phyloP scores from a whole-genome alignment of 2,797 vertebrate species.

The Poecile montanus region DNA sequence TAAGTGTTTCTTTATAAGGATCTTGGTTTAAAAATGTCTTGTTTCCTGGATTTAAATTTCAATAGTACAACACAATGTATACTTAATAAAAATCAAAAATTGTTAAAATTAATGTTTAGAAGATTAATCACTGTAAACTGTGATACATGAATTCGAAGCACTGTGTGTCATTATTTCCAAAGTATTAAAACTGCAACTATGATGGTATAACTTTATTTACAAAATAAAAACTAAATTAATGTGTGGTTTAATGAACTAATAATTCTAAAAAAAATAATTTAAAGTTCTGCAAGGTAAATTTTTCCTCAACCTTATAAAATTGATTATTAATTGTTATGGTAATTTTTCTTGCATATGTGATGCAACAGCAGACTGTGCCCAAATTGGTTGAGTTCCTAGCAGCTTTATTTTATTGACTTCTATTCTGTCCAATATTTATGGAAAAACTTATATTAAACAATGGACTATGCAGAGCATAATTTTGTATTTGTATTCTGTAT shows the following conservation, averaged over 20 bases:
- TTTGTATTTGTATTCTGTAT: background rate
- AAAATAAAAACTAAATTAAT: background rate
- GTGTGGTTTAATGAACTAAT: background rate
- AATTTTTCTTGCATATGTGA: background rate
- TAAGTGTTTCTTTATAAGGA: background rate
- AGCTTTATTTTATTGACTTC: background rate
- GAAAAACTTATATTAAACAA: background rate
- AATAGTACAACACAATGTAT: background rate
- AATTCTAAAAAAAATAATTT: background rate
- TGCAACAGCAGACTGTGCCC: fast-evolving
- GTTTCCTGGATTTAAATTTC: background rate
- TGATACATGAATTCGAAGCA: background rate
- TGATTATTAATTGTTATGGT: background rate
- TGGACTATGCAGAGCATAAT: background rate
- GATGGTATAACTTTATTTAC: background rate
- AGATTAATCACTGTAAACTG: background rate
- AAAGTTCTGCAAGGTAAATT: background rate
- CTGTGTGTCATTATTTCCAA: background rate
- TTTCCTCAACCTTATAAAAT: background rate
- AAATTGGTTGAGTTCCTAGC: background rate
- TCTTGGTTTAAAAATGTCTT: background rate
- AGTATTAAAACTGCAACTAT: background rate
- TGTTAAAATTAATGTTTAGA: background rate
- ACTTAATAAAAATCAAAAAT: background rate
- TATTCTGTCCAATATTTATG: background rate